Base-by-base conservation (phyloP, 64 coral and sea anemone species). In the Montipora sp. region DNA sequence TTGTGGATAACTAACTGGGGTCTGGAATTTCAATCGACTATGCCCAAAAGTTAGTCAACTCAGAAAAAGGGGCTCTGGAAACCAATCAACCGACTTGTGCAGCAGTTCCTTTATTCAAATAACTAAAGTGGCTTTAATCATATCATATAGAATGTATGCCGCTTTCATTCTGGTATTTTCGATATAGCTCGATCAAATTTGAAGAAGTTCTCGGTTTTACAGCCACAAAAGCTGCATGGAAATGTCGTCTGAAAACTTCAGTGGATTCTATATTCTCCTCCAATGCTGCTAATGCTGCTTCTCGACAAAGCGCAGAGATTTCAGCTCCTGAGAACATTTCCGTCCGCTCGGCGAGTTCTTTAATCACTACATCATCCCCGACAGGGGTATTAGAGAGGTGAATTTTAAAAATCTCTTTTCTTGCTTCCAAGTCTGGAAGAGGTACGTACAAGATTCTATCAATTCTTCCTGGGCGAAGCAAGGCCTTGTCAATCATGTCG, bases 401-500 rank as follows among this genome's bases (percentile, higher is more conserved):
- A 57, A 98, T 98, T 15, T 90, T 90, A 8, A 98, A 69, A 57
- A 98, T 98, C 61, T 98, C 93, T 78, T 90, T 90, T 46, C 96
- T 87, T 2, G 96, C 95, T 15, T 82, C 73, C 22, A 59, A 57
- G 84, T 96, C 94, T 21, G 98, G 98, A 8, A 99, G 80, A 10
- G 98, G 94, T 60, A 99, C 95, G 78, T 99, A 96, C 76, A 99
- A 71, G 27, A 99, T 91, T 83, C 98, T 55, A 75, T 99, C 98
- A 47, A 99, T 93, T 75, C 98, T 88, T 15, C 98, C 98, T 11
- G 98, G 98, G 1, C 98, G 92, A 91, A 99, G 91, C 7, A 99
- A 44, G 7, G 98, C 98, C 46, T 89, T 92, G 85, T 99, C 98
- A 87, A 99, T 99, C 83, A 99, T 96, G 73, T 99, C 98, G 75